Base-by-base conservation (phyloP, 2,113 vertebrate species). In the Pionites leucogaster region DNA sequence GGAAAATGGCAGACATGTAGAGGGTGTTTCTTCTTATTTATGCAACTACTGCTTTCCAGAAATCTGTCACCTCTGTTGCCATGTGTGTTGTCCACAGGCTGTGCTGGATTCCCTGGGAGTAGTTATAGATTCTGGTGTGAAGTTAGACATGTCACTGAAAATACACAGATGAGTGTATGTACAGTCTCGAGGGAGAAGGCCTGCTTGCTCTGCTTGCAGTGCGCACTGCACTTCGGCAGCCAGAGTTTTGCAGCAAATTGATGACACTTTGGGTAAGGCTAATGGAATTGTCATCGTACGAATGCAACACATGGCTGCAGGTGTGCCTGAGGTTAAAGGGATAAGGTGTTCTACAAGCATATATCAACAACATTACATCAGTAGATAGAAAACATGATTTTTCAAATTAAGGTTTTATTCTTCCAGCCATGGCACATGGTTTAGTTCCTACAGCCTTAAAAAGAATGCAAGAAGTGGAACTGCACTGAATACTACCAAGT, bases 141-240 rank as follows among this genome's bases (percentile, higher is more conserved):
- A 90, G 62, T 90, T 41, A 83, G 53, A 28, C 79, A 6, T 33
- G 16, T 35, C 3, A 1, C 67, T 90, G 68, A 60, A 72, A 94
- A 39, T 77, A 57, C 0, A 28, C 55, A 24, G 59, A 31, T 0
- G 1, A 29, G n/a, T 14, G 2, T 57, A 68, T 3, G 8, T 28
- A 11, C 2, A 16, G n/a, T 59, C 90, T 90, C 2, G 0, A 59
- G 87, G 63, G 87, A 80, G 82, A 35, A 60, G 35, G 9, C 23
- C 42, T 80, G n/a, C 49, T 68, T 70, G n/a, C 86, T 89, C 59
- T 53, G 15, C 69, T 88, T 53, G 60, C 37, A 37, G 42, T 17
- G 42, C 57, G n/a, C 65, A 41, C 63, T n/a, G 44, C 57, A 18
- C 69, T 91, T 85, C 81, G 87, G 77, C 74, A 91, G 90, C 41